Evolutionary conservation across 2,113 vertebrate genomes (phyloP), one percentile per base, ranked within the genome.

Genomic region (Raja brachyura): DNA sequence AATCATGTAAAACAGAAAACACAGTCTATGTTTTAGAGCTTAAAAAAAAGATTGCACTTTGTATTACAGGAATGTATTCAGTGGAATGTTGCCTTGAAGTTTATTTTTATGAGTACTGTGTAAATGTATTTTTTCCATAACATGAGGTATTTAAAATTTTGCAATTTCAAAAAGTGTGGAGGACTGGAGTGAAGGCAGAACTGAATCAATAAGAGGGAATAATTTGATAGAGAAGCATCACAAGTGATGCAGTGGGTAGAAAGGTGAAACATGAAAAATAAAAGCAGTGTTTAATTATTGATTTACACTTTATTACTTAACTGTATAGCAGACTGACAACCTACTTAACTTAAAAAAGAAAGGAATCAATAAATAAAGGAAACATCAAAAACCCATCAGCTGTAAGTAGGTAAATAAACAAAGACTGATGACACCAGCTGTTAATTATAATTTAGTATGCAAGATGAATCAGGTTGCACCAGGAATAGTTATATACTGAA

Each of bases 311-410:
- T n/a, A 75, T 7, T 33, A 11, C 31, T 14, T 77, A 33, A 77
- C n/a, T 9, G 14, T 31, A 31, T 76, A 1, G 75, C 8, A 31
- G 75, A 76, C 13, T 76, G 75, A 33, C 9, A 14, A 33, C 9
- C 31, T 77, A 77, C n/a, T 77, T 77, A 77, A 18, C 61, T 86
- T 13, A 59, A 8, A 88, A 88, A 66, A 20, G 54, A 88, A 66
- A 20, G 54, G 59, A 88, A 88, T 66, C 63, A 88, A 83, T 83
- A 83, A 86, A 61, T 86, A 61, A 61, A 86, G 81, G 22, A 86
- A 86, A 86, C 25, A 54, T 8, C 54, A 85, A 85, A n/a, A 25
- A 28, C 54, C 56, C 61, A 8, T 63, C 83, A 33, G n/a, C 5
- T n/a, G 10, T 61, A 31, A 28, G 14, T 88, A 66, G 28, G n/a